Evolutionary conservation across 2,113 vertebrate species (phyloP).

Genomic region (Struthio camelus): DNA sequence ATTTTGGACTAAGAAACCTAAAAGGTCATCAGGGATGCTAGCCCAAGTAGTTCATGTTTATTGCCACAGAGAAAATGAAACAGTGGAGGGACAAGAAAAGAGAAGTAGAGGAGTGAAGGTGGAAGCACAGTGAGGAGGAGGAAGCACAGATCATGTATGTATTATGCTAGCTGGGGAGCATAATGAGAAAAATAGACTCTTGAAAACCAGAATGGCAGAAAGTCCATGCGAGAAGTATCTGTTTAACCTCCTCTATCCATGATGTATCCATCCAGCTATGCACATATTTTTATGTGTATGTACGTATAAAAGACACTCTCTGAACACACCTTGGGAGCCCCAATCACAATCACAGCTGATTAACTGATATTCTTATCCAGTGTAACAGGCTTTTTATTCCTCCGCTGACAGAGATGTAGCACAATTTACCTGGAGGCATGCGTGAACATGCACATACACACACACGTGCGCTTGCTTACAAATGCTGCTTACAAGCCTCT

Average conservation of each 20-base stretch:
- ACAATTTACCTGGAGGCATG: accelerated
- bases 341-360: neutral
- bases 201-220: neutral
- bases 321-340: neutral
- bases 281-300: neutral
- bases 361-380: neutral
- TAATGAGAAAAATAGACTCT: neutral
- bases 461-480: neutral
- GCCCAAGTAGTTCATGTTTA: neutral
- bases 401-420: neutral
- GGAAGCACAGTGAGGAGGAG: neutral
- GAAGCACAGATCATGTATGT: neutral
- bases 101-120: neutral
- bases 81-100: neutral
- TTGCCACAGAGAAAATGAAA: neutral
- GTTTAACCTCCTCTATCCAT: neutral
- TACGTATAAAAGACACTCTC: neutral
- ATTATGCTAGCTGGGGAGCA: neutral
- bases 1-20: neutral
- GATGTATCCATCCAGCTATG: neutral
- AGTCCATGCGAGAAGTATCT: neutral
- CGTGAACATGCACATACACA: neutral
- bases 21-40: accelerated
- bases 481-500: accelerated
- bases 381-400: neutral